These are phyloP conservation scores for Oncorhynchus kisutch DNA, from an alignment of 2,113 vertebrate species.

Conservation along the genomic window DNA sequence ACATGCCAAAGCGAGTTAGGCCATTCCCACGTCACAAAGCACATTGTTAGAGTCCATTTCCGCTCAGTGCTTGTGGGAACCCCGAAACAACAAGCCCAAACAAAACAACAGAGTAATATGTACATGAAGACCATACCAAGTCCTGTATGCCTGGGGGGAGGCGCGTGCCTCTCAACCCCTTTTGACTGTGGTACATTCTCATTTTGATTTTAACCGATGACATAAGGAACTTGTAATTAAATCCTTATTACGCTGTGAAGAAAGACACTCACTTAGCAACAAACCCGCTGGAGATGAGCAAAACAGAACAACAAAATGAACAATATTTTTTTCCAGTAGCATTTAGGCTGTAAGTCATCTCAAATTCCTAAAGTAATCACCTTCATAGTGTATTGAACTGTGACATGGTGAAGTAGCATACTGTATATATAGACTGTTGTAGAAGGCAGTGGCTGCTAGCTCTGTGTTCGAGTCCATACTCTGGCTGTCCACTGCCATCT, in stretches of 20 bases:
- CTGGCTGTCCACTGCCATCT: conserved; percentile 6
- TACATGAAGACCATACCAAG: background rate
- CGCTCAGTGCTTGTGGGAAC: conserved; percentile 26
- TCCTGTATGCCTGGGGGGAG: no score
- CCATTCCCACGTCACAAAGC: conserved; percentile 39
- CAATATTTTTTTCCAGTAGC: no score
- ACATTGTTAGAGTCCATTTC: conserved; percentile 40
- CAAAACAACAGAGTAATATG: conserved; percentile 15
- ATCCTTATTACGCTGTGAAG: background rate
- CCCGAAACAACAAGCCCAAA: conserved; percentile 35
- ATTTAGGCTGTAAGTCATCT: no score
- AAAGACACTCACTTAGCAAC: no score
- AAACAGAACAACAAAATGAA: no score
- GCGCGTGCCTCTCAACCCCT: background rate
- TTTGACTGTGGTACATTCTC: background rate
- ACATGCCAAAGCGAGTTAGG: conserved; percentile 63
- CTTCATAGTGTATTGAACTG: no score
- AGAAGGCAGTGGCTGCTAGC: conserved; percentile 8
- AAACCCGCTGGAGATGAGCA: no score
- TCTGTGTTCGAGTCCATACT: conserved; percentile 27
- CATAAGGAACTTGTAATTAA: background rate
- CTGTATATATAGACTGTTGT: no score
- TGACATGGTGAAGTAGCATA: no score
- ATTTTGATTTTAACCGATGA: background rate
- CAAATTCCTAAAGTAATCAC: no score